Percentiles rank a stretch among this genome's conserved stretches.
Conservation (phyloP, 64 coral and sea anemone species). For the Trachythela sp. region DNA sequence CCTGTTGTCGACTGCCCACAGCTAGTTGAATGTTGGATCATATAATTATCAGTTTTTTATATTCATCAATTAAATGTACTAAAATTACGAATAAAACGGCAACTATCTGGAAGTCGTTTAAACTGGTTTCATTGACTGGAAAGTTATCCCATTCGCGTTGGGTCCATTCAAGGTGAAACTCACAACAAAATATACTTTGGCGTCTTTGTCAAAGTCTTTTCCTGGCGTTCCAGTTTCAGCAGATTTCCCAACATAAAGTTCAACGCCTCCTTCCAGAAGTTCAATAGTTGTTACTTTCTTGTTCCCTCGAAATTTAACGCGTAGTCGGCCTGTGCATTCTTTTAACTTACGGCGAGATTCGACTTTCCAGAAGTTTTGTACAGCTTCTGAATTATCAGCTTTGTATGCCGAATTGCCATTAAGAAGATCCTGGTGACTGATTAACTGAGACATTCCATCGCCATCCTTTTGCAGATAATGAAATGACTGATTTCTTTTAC, state of each 20-base stretch:
- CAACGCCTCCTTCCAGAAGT: constrained; percentile 61
- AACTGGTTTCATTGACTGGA: constrained; percentile 30
- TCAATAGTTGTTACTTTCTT: constrained; percentile 51
- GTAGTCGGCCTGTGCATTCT: constrained; percentile 70
- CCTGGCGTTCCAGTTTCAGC: constrained; percentile 62
- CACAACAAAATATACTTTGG: constrained; percentile 80
- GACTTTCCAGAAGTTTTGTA: constrained; percentile 54
- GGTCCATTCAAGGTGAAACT: constrained; percentile 78
- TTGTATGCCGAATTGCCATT: constrained; percentile 42
- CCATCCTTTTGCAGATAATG: constrained; percentile 63
- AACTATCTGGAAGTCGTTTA: background rate
- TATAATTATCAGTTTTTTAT: too few species aligned
- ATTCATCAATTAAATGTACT: too few species aligned
- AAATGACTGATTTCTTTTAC: constrained; percentile 31
- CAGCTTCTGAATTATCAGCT: background rate
- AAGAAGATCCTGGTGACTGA: constrained; percentile 31
- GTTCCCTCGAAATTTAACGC: constrained; percentile 30
- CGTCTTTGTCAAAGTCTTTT: constrained; percentile 58
- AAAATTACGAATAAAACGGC: too few species aligned
- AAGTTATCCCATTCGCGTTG: constrained; percentile 74
- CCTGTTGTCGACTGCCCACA: too few species aligned
- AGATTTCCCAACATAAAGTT: constrained; percentile 68
- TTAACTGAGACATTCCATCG: constrained; percentile 62
- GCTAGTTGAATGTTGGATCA: too few species aligned
- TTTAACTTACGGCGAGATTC: constrained; percentile 55